A percentile compares a stretch with the other conserved stretches of the same genome.
These are phyloP conservation scores for Cylindroiulus punctatus DNA, from an alignment of 2,888 invertebrate genomes.

Conservation along the genomic window DNA sequence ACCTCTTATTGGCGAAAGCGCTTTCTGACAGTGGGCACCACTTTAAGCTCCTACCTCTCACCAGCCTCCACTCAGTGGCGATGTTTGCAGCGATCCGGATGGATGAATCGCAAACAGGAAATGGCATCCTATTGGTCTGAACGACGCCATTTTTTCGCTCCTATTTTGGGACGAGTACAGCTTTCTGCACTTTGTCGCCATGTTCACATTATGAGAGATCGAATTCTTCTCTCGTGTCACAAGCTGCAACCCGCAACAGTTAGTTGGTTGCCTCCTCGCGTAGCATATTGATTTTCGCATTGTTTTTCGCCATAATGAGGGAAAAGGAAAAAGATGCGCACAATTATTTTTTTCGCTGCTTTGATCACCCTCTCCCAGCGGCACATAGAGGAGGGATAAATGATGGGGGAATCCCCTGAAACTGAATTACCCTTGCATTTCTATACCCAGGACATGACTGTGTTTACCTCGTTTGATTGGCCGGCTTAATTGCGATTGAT, in stretches of 20 bases:
- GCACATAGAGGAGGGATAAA: neutral
- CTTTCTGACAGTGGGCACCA: no score
- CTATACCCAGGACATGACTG: neutral
- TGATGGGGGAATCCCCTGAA: neutral
- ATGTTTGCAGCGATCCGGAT: neutral
- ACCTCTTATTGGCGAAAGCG: no score
- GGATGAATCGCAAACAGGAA: no score
- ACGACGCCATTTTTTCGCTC: no score
- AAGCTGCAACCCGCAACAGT: constrained; percentile 24
- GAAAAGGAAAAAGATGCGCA: constrained; percentile 31
- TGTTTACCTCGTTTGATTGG: neutral
- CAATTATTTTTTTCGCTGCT: neutral
- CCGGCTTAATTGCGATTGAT: constrained; percentile 35
- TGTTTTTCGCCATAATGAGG: neutral
- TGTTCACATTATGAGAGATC: neutral
- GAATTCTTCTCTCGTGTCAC: neutral
- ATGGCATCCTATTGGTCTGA: no score
- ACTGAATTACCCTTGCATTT: neutral
- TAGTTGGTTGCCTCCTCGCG: neutral
- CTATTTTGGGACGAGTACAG: no score
- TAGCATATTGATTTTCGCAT: neutral
- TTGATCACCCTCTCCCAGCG: neutral
- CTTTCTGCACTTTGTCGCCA: neutral
- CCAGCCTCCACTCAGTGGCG: no score
- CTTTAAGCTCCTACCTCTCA: no score